Conservation (phyloP, 1,140 invertebrate genomes). For the Glossosoma conforme region DNA sequence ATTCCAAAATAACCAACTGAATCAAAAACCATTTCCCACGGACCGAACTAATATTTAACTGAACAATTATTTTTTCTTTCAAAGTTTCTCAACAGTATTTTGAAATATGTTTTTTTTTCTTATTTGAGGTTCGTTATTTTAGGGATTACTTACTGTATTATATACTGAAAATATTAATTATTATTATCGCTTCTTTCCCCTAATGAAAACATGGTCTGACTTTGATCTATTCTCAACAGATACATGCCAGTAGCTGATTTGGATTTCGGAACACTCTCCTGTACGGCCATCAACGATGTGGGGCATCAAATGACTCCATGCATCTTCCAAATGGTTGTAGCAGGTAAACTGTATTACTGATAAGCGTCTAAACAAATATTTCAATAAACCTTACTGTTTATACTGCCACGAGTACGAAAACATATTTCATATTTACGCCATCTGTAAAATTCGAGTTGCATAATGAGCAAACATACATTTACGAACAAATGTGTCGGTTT, state of each 20-base stretch:
- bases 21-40: too few relatives aligned
- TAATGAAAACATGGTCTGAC: too few relatives aligned
- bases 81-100: too few relatives aligned
- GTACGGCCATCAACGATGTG: slow-evolving; percentile 71
- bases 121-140: too few relatives aligned
- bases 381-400: background rate
- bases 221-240: slow-evolving; percentile 34
- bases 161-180: too few relatives aligned
- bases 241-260: slow-evolving; percentile 67
- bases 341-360: slow-evolving; percentile 51
- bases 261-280: slow-evolving; percentile 73
- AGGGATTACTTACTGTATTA: too few relatives aligned
- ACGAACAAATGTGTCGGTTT: slow-evolving; percentile 1
- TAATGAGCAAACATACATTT: background rate
- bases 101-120: too few relatives aligned
- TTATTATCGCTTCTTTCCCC: too few relatives aligned
- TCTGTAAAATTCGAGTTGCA: background rate
- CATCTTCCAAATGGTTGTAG: slow-evolving; percentile 72
- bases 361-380: background rate
- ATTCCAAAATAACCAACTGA: too few relatives aligned
- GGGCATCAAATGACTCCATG: slow-evolving; percentile 70
- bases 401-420: background rate
- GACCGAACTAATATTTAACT: too few relatives aligned
- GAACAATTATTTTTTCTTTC: too few relatives aligned
- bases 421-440: background rate